Percentiles rank a stretch among this genome's conserved stretches.
Evolutionary conservation across 2,797 vertebrate genomes (phyloP).

Genomic region (Hydrocynus forskahlii): DNA sequence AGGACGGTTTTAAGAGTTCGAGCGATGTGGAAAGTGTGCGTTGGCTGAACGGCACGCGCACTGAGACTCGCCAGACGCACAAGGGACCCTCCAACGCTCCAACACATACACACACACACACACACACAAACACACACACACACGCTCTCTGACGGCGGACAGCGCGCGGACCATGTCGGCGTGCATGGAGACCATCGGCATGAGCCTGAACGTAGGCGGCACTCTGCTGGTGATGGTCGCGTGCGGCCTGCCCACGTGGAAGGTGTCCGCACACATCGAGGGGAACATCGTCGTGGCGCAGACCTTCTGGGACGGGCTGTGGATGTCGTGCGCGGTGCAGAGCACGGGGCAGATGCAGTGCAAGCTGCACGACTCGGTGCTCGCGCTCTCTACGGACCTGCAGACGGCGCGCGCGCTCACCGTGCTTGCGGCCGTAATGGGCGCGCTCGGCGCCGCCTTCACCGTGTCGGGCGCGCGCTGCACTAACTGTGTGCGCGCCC

Average conservation of each 20-base stretch:
- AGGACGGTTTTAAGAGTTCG: not conserved
- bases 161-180: conserved; percentile 76
- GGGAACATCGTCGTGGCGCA: conserved; percentile 91
- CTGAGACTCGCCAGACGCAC: not conserved
- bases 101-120: no score
- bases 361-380: conserved; percentile 88
- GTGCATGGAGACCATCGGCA: conserved; percentile 84
- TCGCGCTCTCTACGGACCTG: conserved; percentile 81
- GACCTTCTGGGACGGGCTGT: conserved; percentile 90
- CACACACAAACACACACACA: not conserved
- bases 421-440: conserved; percentile 81
- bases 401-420: conserved; percentile 87
- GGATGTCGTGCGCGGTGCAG: conserved; percentile 94
- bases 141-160: no score
- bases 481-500: conserved; percentile 86
- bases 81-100: no score
- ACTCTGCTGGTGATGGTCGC: conserved; percentile 88
- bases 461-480: conserved; percentile 90
- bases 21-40: not conserved
- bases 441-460: conserved; percentile 81
- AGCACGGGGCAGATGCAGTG: conserved; percentile 94
- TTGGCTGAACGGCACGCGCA: not conserved
- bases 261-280: conserved; percentile 88
- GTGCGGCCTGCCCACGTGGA: conserved; percentile 91
- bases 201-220: conserved; percentile 83